These are phyloP conservation scores for Girardinus metallicus DNA, from an alignment of 2,797 vertebrate genomes.

Conservation along the genomic window DNA sequence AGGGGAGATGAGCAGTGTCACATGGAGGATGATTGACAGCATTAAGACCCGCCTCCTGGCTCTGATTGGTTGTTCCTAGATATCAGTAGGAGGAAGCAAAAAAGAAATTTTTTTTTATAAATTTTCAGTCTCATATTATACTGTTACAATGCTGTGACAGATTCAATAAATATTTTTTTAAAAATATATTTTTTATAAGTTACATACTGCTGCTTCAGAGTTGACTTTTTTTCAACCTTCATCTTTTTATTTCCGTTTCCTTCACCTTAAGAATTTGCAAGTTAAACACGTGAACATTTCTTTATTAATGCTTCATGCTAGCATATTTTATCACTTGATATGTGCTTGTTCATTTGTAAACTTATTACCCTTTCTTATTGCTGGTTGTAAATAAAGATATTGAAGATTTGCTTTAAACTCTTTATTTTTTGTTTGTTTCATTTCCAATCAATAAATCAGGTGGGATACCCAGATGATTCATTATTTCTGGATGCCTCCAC, in stretches of 20 bases:
- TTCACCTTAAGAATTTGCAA: background rate
- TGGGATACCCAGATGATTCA: background rate
- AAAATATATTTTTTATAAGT: too few species aligned
- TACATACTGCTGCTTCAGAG: too few species aligned
- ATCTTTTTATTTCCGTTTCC: conserved; percentile 3
- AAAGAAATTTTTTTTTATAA: too few species aligned
- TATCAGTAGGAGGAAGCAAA: too few species aligned
- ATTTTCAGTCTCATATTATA: too few species aligned
- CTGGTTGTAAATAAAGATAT: conserved; percentile 25
- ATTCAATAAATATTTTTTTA: too few species aligned
- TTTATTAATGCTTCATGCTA: conserved; percentile 13
- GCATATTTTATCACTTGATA: conserved; percentile 1
- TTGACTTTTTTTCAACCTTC: fast-evolving
- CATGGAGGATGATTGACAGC: too few species aligned
- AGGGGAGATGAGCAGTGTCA: too few species aligned
- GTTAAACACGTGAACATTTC: background rate
- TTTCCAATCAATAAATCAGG: conserved; percentile 20
- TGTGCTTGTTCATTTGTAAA: background rate
- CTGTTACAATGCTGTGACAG: too few species aligned
- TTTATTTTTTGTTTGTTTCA: background rate
- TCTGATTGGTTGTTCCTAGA: too few species aligned
- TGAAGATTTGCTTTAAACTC: conserved; percentile 14
- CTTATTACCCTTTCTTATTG: background rate
- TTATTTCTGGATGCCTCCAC: background rate
- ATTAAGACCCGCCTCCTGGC: too few species aligned